phyloP scores from a whole-genome alignment of 2,113 vertebrate genomes.

The Daphoenositta chrysoptera region DNA sequence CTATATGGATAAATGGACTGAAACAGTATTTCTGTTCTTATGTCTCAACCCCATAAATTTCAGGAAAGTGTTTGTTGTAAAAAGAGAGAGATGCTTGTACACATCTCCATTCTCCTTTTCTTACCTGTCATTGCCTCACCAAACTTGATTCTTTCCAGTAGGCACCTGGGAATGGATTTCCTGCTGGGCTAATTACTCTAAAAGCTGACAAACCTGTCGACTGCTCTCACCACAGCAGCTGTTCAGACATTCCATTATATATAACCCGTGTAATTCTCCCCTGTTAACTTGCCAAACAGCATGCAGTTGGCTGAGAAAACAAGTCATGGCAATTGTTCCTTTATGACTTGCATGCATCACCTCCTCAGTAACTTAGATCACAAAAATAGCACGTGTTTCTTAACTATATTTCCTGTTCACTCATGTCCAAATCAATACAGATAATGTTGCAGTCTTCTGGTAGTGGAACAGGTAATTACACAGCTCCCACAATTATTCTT shows the following conservation, averaged over 20 bases:
- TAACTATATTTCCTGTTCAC: neutral
- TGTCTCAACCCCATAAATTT: neutral
- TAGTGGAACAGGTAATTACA: neutral
- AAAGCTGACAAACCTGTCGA: slow-evolving; percentile 28
- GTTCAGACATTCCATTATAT: slow-evolving; percentile 43
- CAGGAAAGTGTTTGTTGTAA: neutral
- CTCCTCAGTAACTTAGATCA: neutral
- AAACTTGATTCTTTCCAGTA: neutral
- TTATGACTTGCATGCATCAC: neutral
- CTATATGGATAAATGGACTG: neutral
- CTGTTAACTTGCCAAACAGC: slow-evolving; percentile 46
- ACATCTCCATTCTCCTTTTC: neutral
- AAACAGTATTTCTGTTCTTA: neutral
- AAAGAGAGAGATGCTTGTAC: neutral
- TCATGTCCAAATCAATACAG: neutral
- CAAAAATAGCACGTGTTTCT: neutral
- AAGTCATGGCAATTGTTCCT: slow-evolving; percentile 37
- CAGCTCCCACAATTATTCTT: neutral
- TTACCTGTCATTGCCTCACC: neutral
- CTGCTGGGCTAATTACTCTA: slow-evolving; percentile 36
- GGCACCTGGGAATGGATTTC: slow-evolving; percentile 35
- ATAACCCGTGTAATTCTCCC: slow-evolving; percentile 16
- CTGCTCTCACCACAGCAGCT: slow-evolving; percentile 30
- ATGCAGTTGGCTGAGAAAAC: slow-evolving; percentile 47
- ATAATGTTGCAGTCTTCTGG: neutral